Conservation (phyloP, 2,888 invertebrate genomes). For the Phrixothrix hirtus region DNA sequence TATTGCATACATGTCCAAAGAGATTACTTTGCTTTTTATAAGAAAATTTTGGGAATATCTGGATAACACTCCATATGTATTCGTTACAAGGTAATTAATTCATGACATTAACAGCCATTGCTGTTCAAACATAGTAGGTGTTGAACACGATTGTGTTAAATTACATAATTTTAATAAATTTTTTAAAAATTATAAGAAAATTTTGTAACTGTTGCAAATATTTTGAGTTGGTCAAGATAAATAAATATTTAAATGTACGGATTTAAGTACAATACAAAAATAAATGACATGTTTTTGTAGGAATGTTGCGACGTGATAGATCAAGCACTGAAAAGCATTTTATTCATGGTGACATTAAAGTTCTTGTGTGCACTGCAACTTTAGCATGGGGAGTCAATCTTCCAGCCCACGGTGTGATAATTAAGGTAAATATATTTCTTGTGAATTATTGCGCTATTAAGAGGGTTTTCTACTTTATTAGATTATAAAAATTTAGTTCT, state of each 20-base stretch:
- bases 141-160: too few species aligned
- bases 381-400: slow-evolving; percentile 99
- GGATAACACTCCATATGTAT: too few species aligned
- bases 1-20: too few species aligned
- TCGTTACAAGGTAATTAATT: too few species aligned
- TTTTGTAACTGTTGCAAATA: neutral
- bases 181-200: neutral
- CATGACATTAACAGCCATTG: too few species aligned
- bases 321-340: slow-evolving; percentile 83
- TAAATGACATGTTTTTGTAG: slow-evolving; percentile 21
- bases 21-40: too few species aligned
- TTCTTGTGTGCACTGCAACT: slow-evolving; percentile 94
- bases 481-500: too few species aligned
- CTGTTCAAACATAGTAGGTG: too few species aligned
- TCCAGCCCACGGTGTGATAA: slow-evolving; percentile 97
- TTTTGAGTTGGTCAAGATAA: neutral
- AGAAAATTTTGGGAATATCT: too few species aligned
- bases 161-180: neutral
- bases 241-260: too few species aligned
- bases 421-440: slow-evolving; percentile 64
- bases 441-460: neutral
- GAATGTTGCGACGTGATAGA: slow-evolving; percentile 40
- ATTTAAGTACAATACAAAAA: too few species aligned
- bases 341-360: slow-evolving; percentile 82
- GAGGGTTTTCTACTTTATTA: too few species aligned